These are phyloP conservation scores for Brachypterus glaber DNA, from an alignment of 2,888 invertebrate genomes.

Conservation along the genomic window DNA sequence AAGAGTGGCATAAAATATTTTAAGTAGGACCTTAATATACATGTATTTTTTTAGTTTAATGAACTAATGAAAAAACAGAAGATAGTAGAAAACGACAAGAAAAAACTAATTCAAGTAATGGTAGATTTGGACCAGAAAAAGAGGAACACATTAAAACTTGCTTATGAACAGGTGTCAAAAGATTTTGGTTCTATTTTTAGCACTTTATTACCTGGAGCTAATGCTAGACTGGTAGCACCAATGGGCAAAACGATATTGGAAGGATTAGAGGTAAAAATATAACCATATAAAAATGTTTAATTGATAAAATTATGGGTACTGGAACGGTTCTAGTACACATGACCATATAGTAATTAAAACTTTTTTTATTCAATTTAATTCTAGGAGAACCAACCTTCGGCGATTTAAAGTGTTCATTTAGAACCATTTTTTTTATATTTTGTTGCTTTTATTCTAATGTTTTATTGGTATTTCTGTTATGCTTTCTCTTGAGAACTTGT, in stretches of 20 bases:
- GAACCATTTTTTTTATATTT: too few species aligned
- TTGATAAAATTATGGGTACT: not conserved
- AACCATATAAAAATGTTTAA: conserved; percentile 2
- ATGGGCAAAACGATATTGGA: conserved; percentile 65
- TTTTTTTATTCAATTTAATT: too few species aligned
- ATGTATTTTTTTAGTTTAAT: conserved; percentile 46
- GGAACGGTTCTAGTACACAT: too few species aligned
- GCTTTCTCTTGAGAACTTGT: too few species aligned
- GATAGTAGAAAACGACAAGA: conserved; percentile 64
- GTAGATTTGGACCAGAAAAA: conserved; percentile 86
- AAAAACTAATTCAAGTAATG: conserved; percentile 68
- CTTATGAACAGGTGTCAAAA: conserved; percentile 78
- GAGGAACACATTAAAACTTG: conserved; percentile 66
- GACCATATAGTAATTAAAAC: too few species aligned
- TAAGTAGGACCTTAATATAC: too few species aligned
- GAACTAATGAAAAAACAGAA: conserved; percentile 54
- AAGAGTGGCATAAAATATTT: conserved; percentile 3
- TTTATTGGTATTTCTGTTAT: too few species aligned
- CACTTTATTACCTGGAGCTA: conserved; percentile 81
- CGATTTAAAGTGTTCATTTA: too few species aligned
- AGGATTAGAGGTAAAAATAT: conserved; percentile 66
- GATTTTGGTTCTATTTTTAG: conserved; percentile 95
- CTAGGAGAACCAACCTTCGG: too few species aligned
- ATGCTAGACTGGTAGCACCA: conserved; percentile 73
- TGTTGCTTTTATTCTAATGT: too few species aligned